Percentiles rank a stretch among this genome's conserved stretches.
phyloP scores from a whole-genome alignment of 1,140 invertebrate genomes.

The Lucilia sericata region DNA sequence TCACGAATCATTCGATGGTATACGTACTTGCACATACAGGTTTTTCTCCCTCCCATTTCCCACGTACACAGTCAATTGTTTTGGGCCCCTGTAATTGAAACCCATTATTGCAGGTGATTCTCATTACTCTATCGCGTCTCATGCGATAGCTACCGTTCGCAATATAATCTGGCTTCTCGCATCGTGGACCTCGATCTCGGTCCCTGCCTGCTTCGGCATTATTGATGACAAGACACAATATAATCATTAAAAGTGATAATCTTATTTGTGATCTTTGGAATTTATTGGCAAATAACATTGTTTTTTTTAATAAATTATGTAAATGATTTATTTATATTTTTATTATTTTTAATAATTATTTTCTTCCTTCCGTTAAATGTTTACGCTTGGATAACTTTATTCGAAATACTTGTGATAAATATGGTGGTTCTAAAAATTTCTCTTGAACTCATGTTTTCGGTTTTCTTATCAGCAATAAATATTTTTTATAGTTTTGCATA shows the following conservation, averaged over 20 bases:
- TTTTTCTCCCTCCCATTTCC: constrained; percentile 46
- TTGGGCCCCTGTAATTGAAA: constrained; percentile 35
- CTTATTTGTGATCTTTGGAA: neutral
- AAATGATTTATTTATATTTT: neutral
- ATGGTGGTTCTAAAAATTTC: neutral
- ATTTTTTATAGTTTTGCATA: constrained; percentile 19
- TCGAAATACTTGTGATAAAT: constrained; percentile 10
- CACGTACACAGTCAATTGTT: constrained; percentile 32
- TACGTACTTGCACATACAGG: constrained; percentile 49
- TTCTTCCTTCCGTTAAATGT: neutral
- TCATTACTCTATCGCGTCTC: constrained; percentile 32
- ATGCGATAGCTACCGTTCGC: constrained; percentile 35
- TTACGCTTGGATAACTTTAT: constrained; percentile 7
- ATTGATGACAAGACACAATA: neutral
- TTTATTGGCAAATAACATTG: neutral
- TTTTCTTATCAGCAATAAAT: neutral
- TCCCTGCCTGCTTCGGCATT: neutral
- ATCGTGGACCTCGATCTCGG: neutral
- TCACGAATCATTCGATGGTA: neutral
- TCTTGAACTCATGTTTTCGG: neutral
- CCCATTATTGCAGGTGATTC: constrained; percentile 34
- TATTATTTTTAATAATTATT: neutral
- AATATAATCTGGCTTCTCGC: constrained; percentile 20
- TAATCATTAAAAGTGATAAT: neutral
- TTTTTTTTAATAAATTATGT: neutral